Evolutionary conservation across 2,113 vertebrate species (phyloP).

Genomic region (Bufo bufo): DNA sequence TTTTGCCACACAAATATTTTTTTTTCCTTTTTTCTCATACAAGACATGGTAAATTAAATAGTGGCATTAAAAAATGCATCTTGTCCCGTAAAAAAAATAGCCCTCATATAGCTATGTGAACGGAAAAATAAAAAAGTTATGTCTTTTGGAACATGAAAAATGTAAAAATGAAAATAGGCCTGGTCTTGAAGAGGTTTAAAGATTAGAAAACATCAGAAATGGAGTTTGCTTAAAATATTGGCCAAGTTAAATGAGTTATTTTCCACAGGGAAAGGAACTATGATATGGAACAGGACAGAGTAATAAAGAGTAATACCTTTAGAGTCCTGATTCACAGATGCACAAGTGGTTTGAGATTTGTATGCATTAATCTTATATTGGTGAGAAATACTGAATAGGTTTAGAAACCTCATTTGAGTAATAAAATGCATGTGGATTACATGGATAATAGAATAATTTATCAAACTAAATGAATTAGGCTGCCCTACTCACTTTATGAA

Average conservation of each 20-base stretch:
- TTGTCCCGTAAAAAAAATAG: too few species aligned
- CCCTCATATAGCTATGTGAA: too few species aligned
- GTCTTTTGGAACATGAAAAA: too few species aligned
- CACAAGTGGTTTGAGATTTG: conserved; percentile 52
- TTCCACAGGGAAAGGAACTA: conserved; percentile 41
- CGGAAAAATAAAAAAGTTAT: too few species aligned
- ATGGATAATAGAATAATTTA: conserved; percentile 51
- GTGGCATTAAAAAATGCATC: too few species aligned
- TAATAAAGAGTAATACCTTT: conserved; percentile 49
- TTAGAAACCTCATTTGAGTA: conserved; percentile 48
- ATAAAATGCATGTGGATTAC: conserved; percentile 49
- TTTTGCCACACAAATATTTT: too few species aligned
- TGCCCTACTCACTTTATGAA: conserved; percentile 33
- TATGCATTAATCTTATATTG: conserved; percentile 53
- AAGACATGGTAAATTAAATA: too few species aligned
- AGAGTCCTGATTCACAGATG: conserved; percentile 47
- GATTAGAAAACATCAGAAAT: conserved; percentile 8
- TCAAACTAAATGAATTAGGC: conserved; percentile 39
- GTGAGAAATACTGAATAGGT: conserved; percentile 25
- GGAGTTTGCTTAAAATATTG: conserved; percentile 9
- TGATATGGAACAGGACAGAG: conserved; percentile 36
- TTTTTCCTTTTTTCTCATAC: too few species aligned
- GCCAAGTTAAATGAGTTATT: conserved; percentile 10
- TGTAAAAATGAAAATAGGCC: too few species aligned
- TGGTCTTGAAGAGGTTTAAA: neutral